Evolutionary conservation across 2,888 invertebrate species (phyloP), one percentile per base, ranked within the genome.

Genomic region (Tipula lateralis): DNA sequence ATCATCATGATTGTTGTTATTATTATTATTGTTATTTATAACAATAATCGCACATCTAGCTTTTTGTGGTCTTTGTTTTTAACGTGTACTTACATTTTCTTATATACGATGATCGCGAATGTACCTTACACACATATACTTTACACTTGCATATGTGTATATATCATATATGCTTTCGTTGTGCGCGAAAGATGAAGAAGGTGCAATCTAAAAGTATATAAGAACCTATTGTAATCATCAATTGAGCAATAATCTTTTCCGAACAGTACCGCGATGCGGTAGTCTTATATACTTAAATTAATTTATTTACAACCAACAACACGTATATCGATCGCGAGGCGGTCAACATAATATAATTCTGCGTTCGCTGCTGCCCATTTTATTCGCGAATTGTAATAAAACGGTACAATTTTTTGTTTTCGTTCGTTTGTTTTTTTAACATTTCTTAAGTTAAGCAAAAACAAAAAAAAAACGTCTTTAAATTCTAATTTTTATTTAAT

Each of bases 161-260:
- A 7, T 19, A 19, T 66, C 24, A 66, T 24, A 9, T 24, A 24
- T 66, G 24, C n/a, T n/a, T n/a, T 44, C 1, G 39, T 19, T 50
- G 24, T 66, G 24, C 66, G 24, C 83, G 86, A 84, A 85, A 86
- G 85, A 86, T 86, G 86, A 86, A 86, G 86, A 85, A 86, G 85
- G 85, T 86, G 86, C 85, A 86, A 84, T 86, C 85, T 85, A 87
- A 89, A 87, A 88, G 89, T 89, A 89, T 89, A 89, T 88, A 89
- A 89, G 89, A 89, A 89, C 88, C 89, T 87, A 87, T 86, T 87
- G 86, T 87, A 87, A 87, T 87, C 87, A 86, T 85, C 87, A 87
- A 88, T 87, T 88, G 87, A 88, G 88, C 88, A 87, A 87, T 87
- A 87, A 86, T 88, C 86, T 87, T 87, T 86, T 87, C 88, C 87